A percentile compares a stretch with the other conserved stretches of the same genome.
Evolutionary conservation across 2,888 invertebrate genomes (phyloP).

Genomic region (Catocala nupta): DNA sequence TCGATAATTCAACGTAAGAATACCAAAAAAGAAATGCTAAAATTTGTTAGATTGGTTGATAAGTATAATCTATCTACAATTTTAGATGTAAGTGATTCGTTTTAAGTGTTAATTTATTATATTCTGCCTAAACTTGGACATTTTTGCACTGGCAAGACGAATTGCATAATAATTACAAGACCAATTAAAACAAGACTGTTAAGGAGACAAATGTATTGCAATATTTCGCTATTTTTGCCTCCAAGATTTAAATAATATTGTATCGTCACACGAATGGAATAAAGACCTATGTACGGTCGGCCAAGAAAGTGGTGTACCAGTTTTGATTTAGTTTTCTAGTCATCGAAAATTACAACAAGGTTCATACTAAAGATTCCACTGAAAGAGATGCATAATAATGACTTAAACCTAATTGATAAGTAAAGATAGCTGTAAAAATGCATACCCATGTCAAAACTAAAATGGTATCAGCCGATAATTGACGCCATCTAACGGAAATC

Average conservation of each 20-base stretch:
- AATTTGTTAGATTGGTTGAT: conserved; percentile 17
- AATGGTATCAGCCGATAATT: too few species aligned
- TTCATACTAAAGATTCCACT: too few species aligned
- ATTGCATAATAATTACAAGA: conserved; percentile 26
- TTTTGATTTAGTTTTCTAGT: too few species aligned
- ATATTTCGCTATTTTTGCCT: conserved; percentile 24
- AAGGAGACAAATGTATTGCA: conserved; percentile 15
- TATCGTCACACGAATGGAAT: too few species aligned
- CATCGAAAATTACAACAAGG: too few species aligned
- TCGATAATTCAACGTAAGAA: conserved; percentile 5
- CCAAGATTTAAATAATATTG: not conserved
- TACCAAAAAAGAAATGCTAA: conserved; percentile 18
- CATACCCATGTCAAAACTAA: too few species aligned
- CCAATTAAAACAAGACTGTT: conserved; percentile 46
- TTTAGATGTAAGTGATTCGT: conserved; percentile 23
- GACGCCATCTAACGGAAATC: too few species aligned
- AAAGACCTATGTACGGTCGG: too few species aligned
- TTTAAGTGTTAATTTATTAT: conserved; percentile 29
- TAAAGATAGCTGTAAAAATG: too few species aligned
- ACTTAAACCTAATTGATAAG: too few species aligned
- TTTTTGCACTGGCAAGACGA: conserved; percentile 20
- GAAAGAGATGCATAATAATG: too few species aligned
- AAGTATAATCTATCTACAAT: conserved; percentile 11
- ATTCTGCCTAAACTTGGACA: conserved; percentile 33
- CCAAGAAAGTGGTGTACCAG: too few species aligned